These are phyloP conservation scores for Bembecia ichneumoniformis DNA, from an alignment of 2,888 invertebrate genomes.

Conservation along the genomic window DNA sequence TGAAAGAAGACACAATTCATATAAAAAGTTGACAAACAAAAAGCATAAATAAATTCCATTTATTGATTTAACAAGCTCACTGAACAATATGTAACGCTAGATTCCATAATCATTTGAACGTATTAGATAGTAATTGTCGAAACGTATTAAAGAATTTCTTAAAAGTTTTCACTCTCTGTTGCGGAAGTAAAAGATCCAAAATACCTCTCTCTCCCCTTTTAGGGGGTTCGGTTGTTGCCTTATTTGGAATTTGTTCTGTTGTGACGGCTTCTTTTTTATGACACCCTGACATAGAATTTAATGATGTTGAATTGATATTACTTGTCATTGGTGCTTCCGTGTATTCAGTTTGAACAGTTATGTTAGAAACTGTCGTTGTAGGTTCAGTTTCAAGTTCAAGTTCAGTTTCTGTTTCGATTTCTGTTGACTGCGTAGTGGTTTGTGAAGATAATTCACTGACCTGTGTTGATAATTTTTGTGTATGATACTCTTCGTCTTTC, in stretches of 20 bases:
- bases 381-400: too few relatives aligned
- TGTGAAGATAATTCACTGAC: conserved; percentile 9
- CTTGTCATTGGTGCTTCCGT: not conserved
- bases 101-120: conserved; percentile 20
- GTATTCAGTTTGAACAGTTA: too few relatives aligned
- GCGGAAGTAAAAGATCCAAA: conserved; percentile 43
- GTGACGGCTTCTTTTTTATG: not conserved
- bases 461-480: conserved; percentile 7
- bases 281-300: conserved; percentile 9
- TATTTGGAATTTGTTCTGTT: not conserved
- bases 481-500: conserved; percentile 21
- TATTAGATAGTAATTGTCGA: conserved; percentile 35
- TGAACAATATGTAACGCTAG: too few relatives aligned
- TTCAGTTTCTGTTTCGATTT: too few relatives aligned
- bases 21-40: too few relatives aligned
- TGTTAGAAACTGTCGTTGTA: too few relatives aligned
- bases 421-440: too few relatives aligned
- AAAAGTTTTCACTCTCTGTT: conserved; percentile 36
- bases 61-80: too few relatives aligned
- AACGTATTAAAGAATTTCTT: conserved; percentile 41
- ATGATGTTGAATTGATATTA: not conserved
- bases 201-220: conserved; percentile 31
- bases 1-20: too few relatives aligned
- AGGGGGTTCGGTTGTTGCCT: too few relatives aligned
- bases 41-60: too few relatives aligned